Evolutionary conservation across 2,797 vertebrate genomes (phyloP).

Genomic region (Rachycentron canadum): DNA sequence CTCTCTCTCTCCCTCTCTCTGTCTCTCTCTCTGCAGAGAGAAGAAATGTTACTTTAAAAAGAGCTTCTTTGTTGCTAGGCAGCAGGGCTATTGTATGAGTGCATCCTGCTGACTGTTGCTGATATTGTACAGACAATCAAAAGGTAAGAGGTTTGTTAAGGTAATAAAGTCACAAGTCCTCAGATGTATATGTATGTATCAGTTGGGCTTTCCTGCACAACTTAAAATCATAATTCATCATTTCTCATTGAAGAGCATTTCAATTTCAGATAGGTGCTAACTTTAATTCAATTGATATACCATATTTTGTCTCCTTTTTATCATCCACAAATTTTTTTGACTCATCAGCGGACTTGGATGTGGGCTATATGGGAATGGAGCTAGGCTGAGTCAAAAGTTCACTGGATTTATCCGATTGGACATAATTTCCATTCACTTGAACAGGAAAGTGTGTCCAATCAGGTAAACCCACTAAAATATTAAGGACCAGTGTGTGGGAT

Average conservation of each 20-base stretch:
- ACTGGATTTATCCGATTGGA: background rate
- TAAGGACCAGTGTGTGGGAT: background rate
- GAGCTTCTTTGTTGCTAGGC: slow-evolving; percentile 53
- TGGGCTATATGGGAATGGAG: too few relatives aligned
- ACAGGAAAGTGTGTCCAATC: background rate
- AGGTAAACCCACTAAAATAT: background rate
- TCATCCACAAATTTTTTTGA: background rate
- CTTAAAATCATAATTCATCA: background rate
- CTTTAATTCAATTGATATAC: background rate
- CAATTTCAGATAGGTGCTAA: background rate
- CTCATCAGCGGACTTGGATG: too few relatives aligned
- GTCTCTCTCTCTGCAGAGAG: slow-evolving; percentile 39
- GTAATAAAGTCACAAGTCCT: background rate
- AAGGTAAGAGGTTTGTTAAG: slow-evolving; percentile 33
- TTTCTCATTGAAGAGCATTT: background rate
- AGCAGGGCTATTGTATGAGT: slow-evolving; percentile 37
- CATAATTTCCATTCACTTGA: background rate
- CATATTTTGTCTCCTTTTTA: background rate
- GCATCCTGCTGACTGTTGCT: slow-evolving; percentile 30
- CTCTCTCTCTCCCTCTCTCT: background rate
- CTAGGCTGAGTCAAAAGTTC: too few relatives aligned
- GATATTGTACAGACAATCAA: slow-evolving; percentile 25
- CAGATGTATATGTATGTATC: background rate
- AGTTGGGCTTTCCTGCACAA: background rate
- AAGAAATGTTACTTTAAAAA: slow-evolving; percentile 24